Evolutionary conservation across 1,140 invertebrate genomes (phyloP), one percentile per base, ranked within the genome.

Genomic region (Leptopilina clavipes): DNA sequence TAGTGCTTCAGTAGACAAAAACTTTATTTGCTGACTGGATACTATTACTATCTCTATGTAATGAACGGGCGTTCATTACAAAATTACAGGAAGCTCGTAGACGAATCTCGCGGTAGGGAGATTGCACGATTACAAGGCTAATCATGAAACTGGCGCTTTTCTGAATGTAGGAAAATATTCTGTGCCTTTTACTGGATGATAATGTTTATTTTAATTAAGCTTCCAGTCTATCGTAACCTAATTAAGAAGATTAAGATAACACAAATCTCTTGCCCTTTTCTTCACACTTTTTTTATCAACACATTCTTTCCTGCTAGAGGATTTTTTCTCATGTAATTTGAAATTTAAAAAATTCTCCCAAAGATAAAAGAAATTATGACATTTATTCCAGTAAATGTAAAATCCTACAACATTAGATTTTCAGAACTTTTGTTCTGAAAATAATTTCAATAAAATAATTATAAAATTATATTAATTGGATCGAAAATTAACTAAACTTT

Each of bases 181-280:
- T 65, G 10, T 14, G 19, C 56, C 56, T 22, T 65, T 65, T 11
- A 12, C 37, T 31, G 56, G 56, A 14, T 25, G 56, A 65, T 65
- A 65, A 65, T 65, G 56, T 65, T 65, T 65, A 31, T 31, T 65
- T 65, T 65, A 65, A 65, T 65, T 65, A 65, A 25, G 48, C 48
- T 17, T 17, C 14, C 1, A 25, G 56, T 65, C 19, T 31, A 22
- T 65, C 22, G 56, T 11, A 12, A 31, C 10, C 11, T 65, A 65
- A 65, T 65, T 65, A 65, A 31, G 19, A 65, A 65, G 18, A 65
- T 25, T 65, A 31, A 65, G 22, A 19, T 65, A 25, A 22, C 19
- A 14, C 22, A 31, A 65, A 65, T 65, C 22, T 19, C 10, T 1
- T 22, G 12, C 2, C 5, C 11, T 14, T 65, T 52, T 52, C 48